A percentile compares a stretch with the other conserved stretches of the same genome.
Evolutionary conservation across 1,140 invertebrate species (phyloP).

Genomic region (Aphidius gifuensis): DNA sequence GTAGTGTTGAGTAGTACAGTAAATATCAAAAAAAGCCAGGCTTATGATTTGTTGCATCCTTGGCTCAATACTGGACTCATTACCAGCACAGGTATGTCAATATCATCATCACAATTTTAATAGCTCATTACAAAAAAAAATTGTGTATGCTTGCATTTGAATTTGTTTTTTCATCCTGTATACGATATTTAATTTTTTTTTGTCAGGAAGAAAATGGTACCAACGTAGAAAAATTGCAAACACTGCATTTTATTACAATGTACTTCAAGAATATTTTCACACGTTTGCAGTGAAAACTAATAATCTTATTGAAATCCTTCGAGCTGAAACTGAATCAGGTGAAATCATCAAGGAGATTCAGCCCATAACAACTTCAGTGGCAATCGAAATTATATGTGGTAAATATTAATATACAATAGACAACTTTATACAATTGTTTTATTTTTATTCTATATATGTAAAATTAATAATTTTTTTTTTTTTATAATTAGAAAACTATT

Average conservation of each 20-base stretch:
- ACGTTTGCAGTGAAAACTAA: conserved; percentile 65
- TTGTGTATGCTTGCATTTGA: no score
- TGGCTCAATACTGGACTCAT: no score
- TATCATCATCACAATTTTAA: neutral
- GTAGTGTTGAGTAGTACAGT: no score
- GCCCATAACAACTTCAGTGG: conserved; percentile 58
- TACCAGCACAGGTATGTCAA: neutral
- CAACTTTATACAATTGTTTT: no score
- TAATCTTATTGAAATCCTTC: conserved; percentile 56
- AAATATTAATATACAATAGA: conserved; percentile 18
- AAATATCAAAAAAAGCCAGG: no score
- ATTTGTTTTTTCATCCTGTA: no score
- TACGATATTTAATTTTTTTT: no score
- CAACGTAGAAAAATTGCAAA: conserved; percentile 73
- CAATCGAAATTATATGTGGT: conserved; percentile 68
- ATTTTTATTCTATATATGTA: no score
- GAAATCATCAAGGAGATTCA: conserved; percentile 56
- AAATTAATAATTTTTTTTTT: no score
- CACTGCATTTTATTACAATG: conserved; percentile 84
- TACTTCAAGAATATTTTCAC: conserved; percentile 71
- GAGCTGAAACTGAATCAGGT: conserved; percentile 33
- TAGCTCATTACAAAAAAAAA: no score
- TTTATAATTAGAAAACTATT: conserved; percentile 61
- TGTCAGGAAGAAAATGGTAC: conserved; percentile 73
- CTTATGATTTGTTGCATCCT: no score